A percentile compares a stretch with the other conserved stretches of the same genome.
These are phyloP conservation scores for Eupithecia pulchellata DNA, from an alignment of 2,888 invertebrate genomes.

Conservation along the genomic window DNA sequence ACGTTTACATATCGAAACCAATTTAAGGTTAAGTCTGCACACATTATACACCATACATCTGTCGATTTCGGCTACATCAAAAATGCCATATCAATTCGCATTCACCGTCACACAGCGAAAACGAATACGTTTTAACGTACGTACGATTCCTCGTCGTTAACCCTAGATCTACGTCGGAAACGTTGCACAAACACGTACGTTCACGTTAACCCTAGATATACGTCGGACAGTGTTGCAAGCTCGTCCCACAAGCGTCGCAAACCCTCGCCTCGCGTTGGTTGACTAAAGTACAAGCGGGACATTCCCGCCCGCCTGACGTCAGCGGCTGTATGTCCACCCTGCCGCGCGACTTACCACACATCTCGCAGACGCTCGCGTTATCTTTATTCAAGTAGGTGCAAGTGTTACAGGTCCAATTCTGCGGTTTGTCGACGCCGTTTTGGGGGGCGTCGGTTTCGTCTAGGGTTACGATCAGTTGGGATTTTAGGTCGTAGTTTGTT, in stretches of 20 bases:
- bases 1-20: not conserved
- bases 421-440: slow-evolving; percentile 47
- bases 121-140: too few species aligned
- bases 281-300: slow-evolving; percentile 90
- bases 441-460: slow-evolving; percentile 71
- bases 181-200: not conserved
- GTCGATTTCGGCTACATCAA: not conserved
- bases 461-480: slow-evolving; percentile 75
- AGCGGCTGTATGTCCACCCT: slow-evolving; percentile 87
- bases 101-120: not conserved
- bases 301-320: slow-evolving; percentile 90
- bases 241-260: slow-evolving; percentile 89
- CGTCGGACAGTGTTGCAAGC: slow-evolving; percentile 90
- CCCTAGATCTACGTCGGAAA: too few species aligned
- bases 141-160: too few species aligned
- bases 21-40: not conserved
- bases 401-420: slow-evolving; percentile 88
- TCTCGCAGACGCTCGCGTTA: slow-evolving; percentile 87
- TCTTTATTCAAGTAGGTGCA: slow-evolving; percentile 89
- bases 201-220: slow-evolving; percentile 84
- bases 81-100: not conserved
- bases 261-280: slow-evolving; percentile 87
- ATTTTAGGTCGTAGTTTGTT: slow-evolving; percentile 71
- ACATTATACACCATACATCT: not conserved
- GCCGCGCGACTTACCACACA: slow-evolving; percentile 88